These are phyloP conservation scores for Regulus satrapa DNA, from an alignment of 2,113 vertebrate species.

Conservation along the genomic window DNA sequence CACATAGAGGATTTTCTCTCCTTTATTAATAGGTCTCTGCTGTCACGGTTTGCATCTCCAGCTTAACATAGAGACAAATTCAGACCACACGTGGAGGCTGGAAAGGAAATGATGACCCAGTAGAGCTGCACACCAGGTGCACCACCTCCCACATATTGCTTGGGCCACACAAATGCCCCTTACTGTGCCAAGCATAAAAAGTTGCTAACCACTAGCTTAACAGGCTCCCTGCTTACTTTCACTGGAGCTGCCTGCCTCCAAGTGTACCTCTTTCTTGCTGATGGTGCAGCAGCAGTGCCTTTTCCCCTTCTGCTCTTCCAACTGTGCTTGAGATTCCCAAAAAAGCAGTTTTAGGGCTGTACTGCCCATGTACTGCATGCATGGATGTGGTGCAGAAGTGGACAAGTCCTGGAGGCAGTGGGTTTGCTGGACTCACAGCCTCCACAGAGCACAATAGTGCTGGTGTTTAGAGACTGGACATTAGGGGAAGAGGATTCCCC, in stretches of 20 bases:
- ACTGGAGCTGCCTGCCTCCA: neutral
- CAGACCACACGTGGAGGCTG: neutral
- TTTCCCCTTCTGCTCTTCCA: neutral
- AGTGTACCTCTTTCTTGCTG: neutral
- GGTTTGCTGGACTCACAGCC: neutral
- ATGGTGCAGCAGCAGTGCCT: neutral
- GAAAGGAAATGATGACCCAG: neutral
- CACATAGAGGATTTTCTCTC: fast-evolving
- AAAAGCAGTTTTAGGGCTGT: neutral
- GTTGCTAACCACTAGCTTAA: too few relatives aligned
- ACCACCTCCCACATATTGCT: neutral
- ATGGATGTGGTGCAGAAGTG: fast-evolving
- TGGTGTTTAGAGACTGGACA: neutral
- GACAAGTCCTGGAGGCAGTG: too few relatives aligned
- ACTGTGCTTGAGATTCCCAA: neutral
- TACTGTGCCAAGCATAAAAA: neutral
- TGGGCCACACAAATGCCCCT: neutral
- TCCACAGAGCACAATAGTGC: fast-evolving
- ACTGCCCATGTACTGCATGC: too few relatives aligned
- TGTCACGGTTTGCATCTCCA: neutral
- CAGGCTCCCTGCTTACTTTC: neutral
- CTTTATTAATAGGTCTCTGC: neutral
- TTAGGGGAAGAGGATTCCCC: neutral
- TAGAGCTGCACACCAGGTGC: neutral
- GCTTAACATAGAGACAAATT: neutral